These are phyloP conservation scores for Drosophila neotestacea DNA, from an alignment of 2,888 invertebrate genomes.

Conservation along the genomic window DNA sequence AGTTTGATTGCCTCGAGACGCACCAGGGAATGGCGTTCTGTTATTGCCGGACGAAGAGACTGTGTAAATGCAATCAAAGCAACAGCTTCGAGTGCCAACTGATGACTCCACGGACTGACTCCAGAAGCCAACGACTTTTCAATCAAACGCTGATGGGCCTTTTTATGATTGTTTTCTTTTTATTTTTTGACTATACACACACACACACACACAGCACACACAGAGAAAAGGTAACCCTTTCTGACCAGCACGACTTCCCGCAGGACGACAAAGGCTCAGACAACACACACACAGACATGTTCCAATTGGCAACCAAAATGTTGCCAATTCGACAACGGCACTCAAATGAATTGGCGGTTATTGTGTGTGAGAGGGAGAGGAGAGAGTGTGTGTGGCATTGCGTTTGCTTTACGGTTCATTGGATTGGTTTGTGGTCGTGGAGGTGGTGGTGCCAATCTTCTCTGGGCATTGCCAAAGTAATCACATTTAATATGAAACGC, in stretches of 20 bases:
- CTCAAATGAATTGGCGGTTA: slow-evolving; percentile 81
- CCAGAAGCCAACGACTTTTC: slow-evolving; percentile 59
- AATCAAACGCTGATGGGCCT: slow-evolving; percentile 74
- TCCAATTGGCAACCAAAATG: slow-evolving; percentile 55
- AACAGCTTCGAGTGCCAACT: slow-evolving; percentile 51
- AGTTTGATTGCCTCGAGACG: slow-evolving; percentile 58
- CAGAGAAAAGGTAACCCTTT: slow-evolving; percentile 68
- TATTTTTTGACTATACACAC: background rate
- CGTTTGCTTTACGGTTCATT: slow-evolving; percentile 79
- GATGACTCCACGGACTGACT: slow-evolving; percentile 45
- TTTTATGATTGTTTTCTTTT: slow-evolving; percentile 55
- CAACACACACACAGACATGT: slow-evolving; percentile 16
- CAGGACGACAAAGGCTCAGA: slow-evolving; percentile 56
- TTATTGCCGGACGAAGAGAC: slow-evolving; percentile 1
- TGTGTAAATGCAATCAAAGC: slow-evolving; percentile 73
- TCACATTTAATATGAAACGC: slow-evolving; percentile 82
- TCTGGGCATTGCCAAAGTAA: slow-evolving; percentile 75
- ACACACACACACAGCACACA: slow-evolving; percentile 1
- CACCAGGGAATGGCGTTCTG: slow-evolving; percentile 12
- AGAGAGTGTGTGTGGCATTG: slow-evolving; percentile 48
- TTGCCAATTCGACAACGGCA: slow-evolving; percentile 81
- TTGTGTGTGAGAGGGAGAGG: slow-evolving; percentile 30
- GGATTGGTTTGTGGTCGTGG: slow-evolving; percentile 37
- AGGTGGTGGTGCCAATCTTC: slow-evolving; percentile 64
- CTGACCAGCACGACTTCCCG: slow-evolving; percentile 65